Percentiles rank a stretch among this genome's conserved stretches.
Conservation (phyloP, 2,888 invertebrate species). For the Parochlus steinenii region DNA sequence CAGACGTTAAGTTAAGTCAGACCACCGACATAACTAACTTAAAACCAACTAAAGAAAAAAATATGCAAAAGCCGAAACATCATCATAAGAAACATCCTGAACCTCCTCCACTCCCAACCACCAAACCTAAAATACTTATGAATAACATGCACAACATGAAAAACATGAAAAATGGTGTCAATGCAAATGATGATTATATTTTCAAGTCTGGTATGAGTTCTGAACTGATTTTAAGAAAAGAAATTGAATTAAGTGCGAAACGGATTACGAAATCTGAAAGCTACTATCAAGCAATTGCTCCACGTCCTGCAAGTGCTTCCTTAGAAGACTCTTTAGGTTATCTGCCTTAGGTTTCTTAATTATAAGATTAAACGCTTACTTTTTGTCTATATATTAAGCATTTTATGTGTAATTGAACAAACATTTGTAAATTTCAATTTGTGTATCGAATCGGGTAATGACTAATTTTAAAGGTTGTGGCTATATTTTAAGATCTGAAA, state of each 20-base stretch:
- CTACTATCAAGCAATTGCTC: slow-evolving; percentile 26
- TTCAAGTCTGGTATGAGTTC: slow-evolving; percentile 1
- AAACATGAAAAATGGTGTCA: slow-evolving; percentile 1
- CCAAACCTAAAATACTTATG: too few species aligned
- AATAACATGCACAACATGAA: background rate
- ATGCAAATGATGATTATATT: slow-evolving; percentile 3
- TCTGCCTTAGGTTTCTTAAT: too few species aligned
- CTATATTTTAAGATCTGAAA: too few species aligned
- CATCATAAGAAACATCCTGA: slow-evolving; percentile 7
- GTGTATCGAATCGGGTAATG: too few species aligned
- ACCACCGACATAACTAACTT: slow-evolving; percentile 46
- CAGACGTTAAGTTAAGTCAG: slow-evolving; percentile 54
- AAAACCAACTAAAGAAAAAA: slow-evolving; percentile 19
- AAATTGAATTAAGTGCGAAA: slow-evolving; percentile 7
- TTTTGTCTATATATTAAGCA: too few species aligned
- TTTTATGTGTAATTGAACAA: too few species aligned
- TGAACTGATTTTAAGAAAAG: slow-evolving; percentile 10
- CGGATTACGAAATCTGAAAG: slow-evolving; percentile 15
- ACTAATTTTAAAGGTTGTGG: too few species aligned
- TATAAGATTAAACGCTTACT: too few species aligned
- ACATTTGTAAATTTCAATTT: too few species aligned
- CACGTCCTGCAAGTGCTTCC: slow-evolving; percentile 26
- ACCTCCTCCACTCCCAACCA: too few species aligned
- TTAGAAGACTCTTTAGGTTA: slow-evolving; percentile 33
- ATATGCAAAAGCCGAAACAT: slow-evolving; percentile 13